phyloP scores from a whole-genome alignment of 2,888 invertebrate species.

The Xanthia togata region DNA sequence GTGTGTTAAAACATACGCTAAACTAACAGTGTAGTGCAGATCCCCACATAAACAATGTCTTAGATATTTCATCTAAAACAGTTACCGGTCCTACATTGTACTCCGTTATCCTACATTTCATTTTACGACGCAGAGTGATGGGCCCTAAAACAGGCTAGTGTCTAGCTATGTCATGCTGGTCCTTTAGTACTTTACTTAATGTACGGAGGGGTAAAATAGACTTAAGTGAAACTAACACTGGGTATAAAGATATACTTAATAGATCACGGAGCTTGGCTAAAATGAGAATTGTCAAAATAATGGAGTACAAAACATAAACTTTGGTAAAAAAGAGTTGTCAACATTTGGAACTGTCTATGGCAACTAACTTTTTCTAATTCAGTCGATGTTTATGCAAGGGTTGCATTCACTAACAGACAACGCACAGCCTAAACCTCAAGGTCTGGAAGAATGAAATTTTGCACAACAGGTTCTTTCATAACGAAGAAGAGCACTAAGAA shows the following conservation, averaged over 20 bases:
- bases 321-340: too few species aligned
- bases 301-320: too few species aligned
- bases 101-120: conserved; percentile 36
- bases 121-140: conserved; percentile 47
- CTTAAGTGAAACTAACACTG: conserved; percentile 31
- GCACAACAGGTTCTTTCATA: too few species aligned
- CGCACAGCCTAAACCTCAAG: too few species aligned
- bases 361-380: neutral
- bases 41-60: conserved; percentile 45
- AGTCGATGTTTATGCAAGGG: neutral
- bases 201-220: conserved; percentile 15
- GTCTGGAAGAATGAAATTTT: too few species aligned
- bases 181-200: conserved; percentile 37
- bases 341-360: too few species aligned
- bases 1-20: neutral
- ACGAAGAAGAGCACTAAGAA: too few species aligned
- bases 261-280: neutral
- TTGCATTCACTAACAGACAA: neutral
- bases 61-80: conserved; percentile 48
- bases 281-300: too few species aligned
- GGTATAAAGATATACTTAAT: neutral
- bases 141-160: conserved; percentile 37
- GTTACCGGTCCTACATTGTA: conserved; percentile 47
- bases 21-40: conserved; percentile 17
- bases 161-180: conserved; percentile 31